phyloP scores from a whole-genome alignment of 2,888 invertebrate species.

The Drosophila greeni region DNA sequence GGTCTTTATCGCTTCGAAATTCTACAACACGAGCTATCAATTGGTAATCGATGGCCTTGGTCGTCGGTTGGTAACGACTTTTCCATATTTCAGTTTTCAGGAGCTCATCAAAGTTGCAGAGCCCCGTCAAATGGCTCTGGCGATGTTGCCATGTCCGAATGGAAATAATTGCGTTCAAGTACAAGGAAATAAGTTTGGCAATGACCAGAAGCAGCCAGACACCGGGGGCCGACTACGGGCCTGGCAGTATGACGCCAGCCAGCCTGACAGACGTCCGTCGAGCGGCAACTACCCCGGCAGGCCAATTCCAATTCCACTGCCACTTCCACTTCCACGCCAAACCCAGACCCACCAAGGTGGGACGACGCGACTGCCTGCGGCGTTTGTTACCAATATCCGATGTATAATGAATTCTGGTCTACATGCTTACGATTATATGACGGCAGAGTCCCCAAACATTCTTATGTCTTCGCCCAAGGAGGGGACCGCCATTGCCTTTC shows the following conservation, averaged over 20 bases:
- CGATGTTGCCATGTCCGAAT: constrained; percentile 41
- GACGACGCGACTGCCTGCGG: constrained; percentile 38
- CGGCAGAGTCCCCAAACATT: constrained; percentile 49
- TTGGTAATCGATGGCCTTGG: constrained; percentile 54
- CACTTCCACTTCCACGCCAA: constrained; percentile 6
- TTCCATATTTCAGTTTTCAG: constrained; percentile 32
- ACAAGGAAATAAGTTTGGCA: constrained; percentile 67
- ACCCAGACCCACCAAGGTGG: constrained; percentile 41
- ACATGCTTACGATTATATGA: constrained; percentile 48
- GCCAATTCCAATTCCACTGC: constrained; percentile 2
- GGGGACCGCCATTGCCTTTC: constrained; percentile 17
- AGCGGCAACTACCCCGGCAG: constrained; percentile 6
- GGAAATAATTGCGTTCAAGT: constrained; percentile 58
- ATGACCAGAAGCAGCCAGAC: constrained; percentile 50
- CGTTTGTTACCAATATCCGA: constrained; percentile 51
- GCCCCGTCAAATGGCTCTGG: constrained; percentile 5
- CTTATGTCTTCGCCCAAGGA: constrained; percentile 60
- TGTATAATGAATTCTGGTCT: constrained; percentile 36
- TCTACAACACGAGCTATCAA: constrained; percentile 36
- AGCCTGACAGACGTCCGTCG: constrained; percentile 9
- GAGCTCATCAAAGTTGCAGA: constrained; percentile 51
- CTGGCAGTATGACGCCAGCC: constrained; percentile 52
- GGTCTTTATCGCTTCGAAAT: constrained; percentile 2
- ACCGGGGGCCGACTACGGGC: constrained; percentile 12
- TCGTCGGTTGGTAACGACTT: constrained; percentile 28